Conservation (phyloP, 2,113 vertebrate species). For the Scomber japonicus region DNA sequence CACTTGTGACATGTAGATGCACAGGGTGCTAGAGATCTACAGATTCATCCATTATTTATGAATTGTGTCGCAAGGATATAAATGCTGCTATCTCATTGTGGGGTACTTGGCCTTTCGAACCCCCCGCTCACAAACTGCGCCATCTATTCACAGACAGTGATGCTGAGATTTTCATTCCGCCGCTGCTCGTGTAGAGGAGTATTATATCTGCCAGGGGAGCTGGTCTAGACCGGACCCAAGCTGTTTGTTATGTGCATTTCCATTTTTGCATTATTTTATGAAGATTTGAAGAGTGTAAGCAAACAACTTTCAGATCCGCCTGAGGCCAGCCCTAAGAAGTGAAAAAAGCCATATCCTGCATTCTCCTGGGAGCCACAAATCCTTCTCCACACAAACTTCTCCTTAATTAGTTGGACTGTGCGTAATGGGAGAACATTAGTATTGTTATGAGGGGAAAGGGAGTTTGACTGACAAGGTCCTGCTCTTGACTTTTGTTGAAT, state of each 20-base stretch:
- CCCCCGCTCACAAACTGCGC: slow-evolving; percentile 64
- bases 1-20: slow-evolving; percentile 83
- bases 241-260: slow-evolving; percentile 82
- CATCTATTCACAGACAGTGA: slow-evolving; percentile 59
- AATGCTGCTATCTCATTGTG: slow-evolving; percentile 77
- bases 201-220: slow-evolving; percentile 60
- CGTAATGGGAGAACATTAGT: slow-evolving; percentile 81
- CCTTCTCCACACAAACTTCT: slow-evolving; percentile 83
- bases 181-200: slow-evolving; percentile 38
- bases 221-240: slow-evolving; percentile 42
- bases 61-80: slow-evolving; percentile 74
- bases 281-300: slow-evolving; percentile 60
- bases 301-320: slow-evolving; percentile 63
- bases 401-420: slow-evolving; percentile 93
- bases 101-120: slow-evolving; percentile 77
- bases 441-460: slow-evolving; percentile 78
- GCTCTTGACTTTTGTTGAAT: slow-evolving; percentile 97
- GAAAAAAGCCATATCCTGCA: slow-evolving; percentile 48
- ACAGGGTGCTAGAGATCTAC: slow-evolving; percentile 67
- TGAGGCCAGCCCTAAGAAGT: slow-evolving; percentile 52
- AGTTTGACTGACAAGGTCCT: slow-evolving; percentile 97
- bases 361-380: slow-evolving; percentile 67
- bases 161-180: slow-evolving; percentile 68
- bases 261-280: slow-evolving; percentile 61
- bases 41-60: slow-evolving; percentile 83